These are phyloP conservation scores for Centropus unirufus DNA, from an alignment of 2,113 vertebrate genomes.

Conservation along the genomic window DNA sequence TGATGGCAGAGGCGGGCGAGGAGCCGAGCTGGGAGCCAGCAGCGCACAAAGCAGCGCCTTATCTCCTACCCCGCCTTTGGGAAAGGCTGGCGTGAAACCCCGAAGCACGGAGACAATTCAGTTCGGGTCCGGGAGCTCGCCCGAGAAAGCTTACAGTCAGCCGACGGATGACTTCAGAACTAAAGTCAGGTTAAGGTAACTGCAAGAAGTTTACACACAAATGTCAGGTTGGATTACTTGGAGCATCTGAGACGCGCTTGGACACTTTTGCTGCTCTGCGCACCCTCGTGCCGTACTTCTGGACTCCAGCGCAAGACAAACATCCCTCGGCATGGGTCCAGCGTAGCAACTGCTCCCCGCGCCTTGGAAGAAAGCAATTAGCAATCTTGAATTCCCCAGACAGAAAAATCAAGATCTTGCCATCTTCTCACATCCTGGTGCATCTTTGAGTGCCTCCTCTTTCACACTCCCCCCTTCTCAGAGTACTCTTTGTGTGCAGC, in stretches of 20 bases:
- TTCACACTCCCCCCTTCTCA: background rate
- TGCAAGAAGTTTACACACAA: background rate
- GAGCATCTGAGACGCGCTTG: background rate
- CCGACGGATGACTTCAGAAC: background rate
- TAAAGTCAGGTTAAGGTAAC: background rate
- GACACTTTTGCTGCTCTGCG: background rate
- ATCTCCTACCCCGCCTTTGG: background rate
- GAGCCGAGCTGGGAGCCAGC: background rate
- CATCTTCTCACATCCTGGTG: background rate
- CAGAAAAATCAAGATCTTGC: background rate
- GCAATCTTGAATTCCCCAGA: background rate
- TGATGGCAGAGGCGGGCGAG: fast-evolving
- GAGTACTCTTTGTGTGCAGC: background rate
- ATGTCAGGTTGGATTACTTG: background rate
- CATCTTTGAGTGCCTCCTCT: background rate
- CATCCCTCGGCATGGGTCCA: background rate
- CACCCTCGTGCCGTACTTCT: background rate
- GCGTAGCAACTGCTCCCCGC: background rate
- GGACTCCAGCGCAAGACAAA: background rate
- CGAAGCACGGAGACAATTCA: background rate
- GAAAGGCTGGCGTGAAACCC: background rate
- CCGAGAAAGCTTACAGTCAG: background rate
- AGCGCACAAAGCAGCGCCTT: background rate
- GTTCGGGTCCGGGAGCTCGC: background rate
- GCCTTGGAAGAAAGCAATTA: background rate